A percentile compares a stretch with the other conserved stretches of the same genome.
These are phyloP conservation scores for Agriopis marginaria DNA, from an alignment of 2,888 invertebrate genomes.

Conservation along the genomic window DNA sequence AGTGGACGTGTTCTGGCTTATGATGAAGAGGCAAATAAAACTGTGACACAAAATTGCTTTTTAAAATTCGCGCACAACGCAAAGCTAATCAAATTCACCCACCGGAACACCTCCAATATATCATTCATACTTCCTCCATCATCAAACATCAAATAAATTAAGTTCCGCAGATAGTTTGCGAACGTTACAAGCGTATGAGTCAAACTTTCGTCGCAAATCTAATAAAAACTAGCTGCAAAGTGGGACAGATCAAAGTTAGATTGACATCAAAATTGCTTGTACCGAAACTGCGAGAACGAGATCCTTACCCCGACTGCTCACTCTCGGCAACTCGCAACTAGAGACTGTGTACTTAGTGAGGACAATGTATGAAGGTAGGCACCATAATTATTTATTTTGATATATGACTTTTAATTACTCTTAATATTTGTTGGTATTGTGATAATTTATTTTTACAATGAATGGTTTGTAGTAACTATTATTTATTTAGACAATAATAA, in stretches of 20 bases:
- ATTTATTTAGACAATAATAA: no score
- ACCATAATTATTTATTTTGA: no score
- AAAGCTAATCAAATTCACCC: slow-evolving; percentile 1
- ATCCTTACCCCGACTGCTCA: slow-evolving; percentile 13
- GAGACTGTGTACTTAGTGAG: background rate
- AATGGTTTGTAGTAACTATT: no score
- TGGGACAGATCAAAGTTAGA: slow-evolving; percentile 62
- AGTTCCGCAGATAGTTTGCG: slow-evolving; percentile 22
- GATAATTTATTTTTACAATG: no score
- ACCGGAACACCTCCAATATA: slow-evolving; percentile 1
- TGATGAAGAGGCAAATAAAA: no score
- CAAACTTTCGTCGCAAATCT: slow-evolving; percentile 40
- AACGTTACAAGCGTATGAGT: slow-evolving; percentile 30
- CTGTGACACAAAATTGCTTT: background rate
- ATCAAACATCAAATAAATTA: slow-evolving; percentile 29
- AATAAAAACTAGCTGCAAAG: slow-evolving; percentile 55
- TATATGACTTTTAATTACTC: no score
- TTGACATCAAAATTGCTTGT: slow-evolving; percentile 61
- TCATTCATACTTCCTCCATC: slow-evolving; percentile 13
- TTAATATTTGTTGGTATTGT: no score
- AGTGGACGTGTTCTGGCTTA: no score
- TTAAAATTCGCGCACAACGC: background rate
- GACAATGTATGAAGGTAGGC: background rate
- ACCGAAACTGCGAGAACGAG: slow-evolving; percentile 51
- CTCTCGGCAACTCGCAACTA: background rate